Conservation (phyloP, 2,797 vertebrate species). For the Paratrypauchen microcephalus region DNA sequence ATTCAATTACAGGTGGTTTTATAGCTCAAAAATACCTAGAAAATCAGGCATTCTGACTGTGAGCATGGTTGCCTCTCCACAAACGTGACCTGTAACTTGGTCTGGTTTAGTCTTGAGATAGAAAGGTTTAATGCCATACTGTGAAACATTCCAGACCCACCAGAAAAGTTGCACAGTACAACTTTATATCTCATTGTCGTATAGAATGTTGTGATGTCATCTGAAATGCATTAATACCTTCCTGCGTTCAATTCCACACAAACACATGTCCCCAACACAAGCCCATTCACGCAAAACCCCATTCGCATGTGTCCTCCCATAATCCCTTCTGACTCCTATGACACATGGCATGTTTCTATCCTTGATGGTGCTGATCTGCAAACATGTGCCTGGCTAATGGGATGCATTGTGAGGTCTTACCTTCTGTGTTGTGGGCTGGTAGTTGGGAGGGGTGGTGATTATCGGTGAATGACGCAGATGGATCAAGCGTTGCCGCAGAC, state of each 20-base stretch:
- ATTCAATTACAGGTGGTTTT: no score
- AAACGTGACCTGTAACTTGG: no score
- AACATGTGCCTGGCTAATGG: slow-evolving; percentile 41
- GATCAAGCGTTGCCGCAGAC: neutral
- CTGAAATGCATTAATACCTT: no score
- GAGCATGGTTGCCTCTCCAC: no score
- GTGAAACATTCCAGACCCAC: no score
- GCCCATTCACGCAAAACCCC: slow-evolving; percentile 11
- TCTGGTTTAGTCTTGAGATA: no score
- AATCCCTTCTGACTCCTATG: slow-evolving; percentile 8
- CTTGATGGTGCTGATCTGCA: slow-evolving; percentile 41
- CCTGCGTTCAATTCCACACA: neutral
- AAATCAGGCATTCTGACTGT: no score
- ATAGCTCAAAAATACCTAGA: no score
- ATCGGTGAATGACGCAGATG: slow-evolving; percentile 33
- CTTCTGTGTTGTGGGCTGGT: neutral
- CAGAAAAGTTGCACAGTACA: no score
- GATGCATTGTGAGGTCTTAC: slow-evolving; percentile 33
- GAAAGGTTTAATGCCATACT: no score
- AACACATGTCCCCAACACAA: neutral
- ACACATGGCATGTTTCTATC: neutral
- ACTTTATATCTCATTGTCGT: no score
- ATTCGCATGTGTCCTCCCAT: neutral
- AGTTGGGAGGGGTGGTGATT: slow-evolving; percentile 4
- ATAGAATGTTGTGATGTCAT: no score